Base-by-base conservation (phyloP, 2,888 invertebrate species). In the Mimumesa dahlbomi region DNA sequence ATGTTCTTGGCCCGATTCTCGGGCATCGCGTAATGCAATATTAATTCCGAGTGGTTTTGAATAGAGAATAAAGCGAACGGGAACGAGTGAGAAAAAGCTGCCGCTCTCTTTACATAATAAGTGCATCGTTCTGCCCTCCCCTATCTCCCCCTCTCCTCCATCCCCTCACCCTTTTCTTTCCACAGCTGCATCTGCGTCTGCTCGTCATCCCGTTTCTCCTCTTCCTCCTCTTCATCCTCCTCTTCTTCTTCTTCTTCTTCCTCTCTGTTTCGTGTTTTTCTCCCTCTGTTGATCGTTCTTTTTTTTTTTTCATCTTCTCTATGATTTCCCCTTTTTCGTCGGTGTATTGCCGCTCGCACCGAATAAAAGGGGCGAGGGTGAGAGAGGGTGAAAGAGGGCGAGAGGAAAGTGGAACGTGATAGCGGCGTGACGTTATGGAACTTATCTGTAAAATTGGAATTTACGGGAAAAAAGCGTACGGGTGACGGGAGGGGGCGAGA, bases 61-160 rank as follows among this genome's bases (percentile, higher is more conserved):
- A 84, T 78, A 63, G 58, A 66, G 71, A 81, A 84, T 80, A 79
- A 81, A 77, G 74, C 59, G 73, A 68, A 64, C 46, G 52, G 45
- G 46, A 42, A 25, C 36, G 40, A 42, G 54, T 38, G 54, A 63
- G 70, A 76, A 75, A 82, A 75, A 71, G 70, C 73, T 25, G 3
- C 25, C 78, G 77, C 73, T 80, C 82, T 74, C 77, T 83, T 82
- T 81, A 79, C 82, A 82, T 83, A 82, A 81, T 81, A 84, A 85
- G 81, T 72, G 62, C 73, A 43, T 48, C 56, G 50, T 64, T 56
- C 49, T 29, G 25, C 21, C n/a, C 29, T 65, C 68, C 9, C 40
- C 40, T 18, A 21, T 36, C 54, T 9, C 16, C 7, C 9, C 14
- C 21, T 38, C 14, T 29, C 38, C 22, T 29, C 13, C 29, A 36